These are phyloP conservation scores for Panurus biarmicus DNA, from an alignment of 2,113 vertebrate genomes.

Conservation along the genomic window DNA sequence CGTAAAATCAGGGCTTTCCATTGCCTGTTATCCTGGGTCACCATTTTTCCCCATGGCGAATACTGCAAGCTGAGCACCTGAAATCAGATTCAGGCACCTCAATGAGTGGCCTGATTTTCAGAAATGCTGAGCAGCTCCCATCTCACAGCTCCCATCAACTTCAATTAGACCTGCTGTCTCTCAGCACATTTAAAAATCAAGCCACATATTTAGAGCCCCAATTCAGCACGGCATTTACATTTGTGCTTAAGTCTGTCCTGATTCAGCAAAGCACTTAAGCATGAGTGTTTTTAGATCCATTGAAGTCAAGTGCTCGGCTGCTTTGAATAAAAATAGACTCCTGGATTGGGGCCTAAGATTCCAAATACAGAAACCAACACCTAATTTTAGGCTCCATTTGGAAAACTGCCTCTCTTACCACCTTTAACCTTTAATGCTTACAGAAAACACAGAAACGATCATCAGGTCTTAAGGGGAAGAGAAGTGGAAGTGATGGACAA, in stretches of 20 bases:
- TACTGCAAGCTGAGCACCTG: not conserved
- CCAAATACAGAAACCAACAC: conserved; percentile 19
- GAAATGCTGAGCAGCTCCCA: not conserved
- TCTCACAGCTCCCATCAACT: not conserved
- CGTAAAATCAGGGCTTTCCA: not conserved
- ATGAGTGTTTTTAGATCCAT: conserved; percentile 35
- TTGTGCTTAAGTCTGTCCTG: conserved; percentile 58
- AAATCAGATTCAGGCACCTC: conserved; percentile 25
- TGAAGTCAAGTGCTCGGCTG: conserved; percentile 50
- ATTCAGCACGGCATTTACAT: conserved; percentile 45
- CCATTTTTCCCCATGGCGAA: not conserved
- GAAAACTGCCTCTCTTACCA: conserved; percentile 9
- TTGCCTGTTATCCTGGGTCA: not conserved
- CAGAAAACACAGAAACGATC: not conserved
- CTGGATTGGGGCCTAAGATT: conserved; percentile 36
- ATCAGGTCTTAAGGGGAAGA: not conserved
- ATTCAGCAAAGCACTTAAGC: conserved; percentile 60
- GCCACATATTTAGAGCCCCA: conserved; percentile 22
- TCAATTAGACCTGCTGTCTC: conserved; percentile 32
- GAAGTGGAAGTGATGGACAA: not conserved
- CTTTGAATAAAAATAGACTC: conserved; percentile 56
- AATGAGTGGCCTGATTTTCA: conserved; percentile 45
- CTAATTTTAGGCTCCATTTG: conserved; percentile 54
- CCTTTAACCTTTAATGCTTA: conserved; percentile 39
- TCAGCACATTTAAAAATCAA: conserved; percentile 56